Conservation (phyloP, 2,797 vertebrate genomes). For the Hippopotamyrus pictus region DNA sequence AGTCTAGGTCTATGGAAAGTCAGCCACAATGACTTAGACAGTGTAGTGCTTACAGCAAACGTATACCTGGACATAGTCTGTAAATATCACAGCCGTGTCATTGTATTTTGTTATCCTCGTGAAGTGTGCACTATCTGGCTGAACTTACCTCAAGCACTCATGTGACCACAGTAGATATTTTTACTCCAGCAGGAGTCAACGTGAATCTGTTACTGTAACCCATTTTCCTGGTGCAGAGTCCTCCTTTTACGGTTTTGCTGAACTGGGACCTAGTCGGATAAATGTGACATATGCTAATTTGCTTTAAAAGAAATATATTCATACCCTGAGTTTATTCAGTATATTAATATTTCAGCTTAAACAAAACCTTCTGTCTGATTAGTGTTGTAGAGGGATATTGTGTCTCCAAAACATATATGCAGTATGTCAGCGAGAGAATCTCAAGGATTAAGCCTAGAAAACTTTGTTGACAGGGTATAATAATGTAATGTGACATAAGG, state of each 20-base stretch:
- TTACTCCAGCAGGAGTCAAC: neutral
- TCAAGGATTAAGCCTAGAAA: neutral
- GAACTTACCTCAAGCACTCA: neutral
- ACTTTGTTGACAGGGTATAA: neutral
- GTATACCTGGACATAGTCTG: neutral
- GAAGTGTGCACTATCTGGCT: neutral
- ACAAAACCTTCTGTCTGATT: neutral
- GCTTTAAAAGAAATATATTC: slow-evolving; percentile 1
- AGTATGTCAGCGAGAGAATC: neutral
- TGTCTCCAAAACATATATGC: neutral
- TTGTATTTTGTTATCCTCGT: neutral
- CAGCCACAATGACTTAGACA: neutral
- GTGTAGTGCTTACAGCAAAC: neutral
- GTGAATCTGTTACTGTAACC: slow-evolving; percentile 3
- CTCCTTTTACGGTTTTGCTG: neutral
- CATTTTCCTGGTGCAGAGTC: neutral
- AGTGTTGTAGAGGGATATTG: neutral
- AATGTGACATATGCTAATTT: neutral
- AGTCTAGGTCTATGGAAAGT: neutral
- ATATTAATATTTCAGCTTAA: slow-evolving; percentile 6
- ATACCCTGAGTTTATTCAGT: neutral
- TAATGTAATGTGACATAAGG: neutral
- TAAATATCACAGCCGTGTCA: neutral
- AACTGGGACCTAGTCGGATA: neutral
- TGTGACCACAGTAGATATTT: neutral